Percentiles rank a stretch among this genome's conserved stretches.
phyloP scores from a whole-genome alignment of 2,113 vertebrate genomes.

The Hippocampus comes region DNA sequence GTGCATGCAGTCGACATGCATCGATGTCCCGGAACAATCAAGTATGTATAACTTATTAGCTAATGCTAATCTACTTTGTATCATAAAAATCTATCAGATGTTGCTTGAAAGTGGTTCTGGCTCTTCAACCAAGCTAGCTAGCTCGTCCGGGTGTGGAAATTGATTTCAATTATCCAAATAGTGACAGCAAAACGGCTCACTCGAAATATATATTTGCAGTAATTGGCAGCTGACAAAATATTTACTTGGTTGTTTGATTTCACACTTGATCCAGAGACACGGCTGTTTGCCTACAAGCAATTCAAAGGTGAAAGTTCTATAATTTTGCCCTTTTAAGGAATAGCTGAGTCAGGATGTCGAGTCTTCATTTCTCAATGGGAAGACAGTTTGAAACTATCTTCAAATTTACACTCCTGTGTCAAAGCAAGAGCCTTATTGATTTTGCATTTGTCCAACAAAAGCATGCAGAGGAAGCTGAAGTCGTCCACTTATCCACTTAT shows the following conservation, averaged over 20 bases:
- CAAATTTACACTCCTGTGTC: not conserved
- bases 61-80: no score
- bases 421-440: constrained; percentile 1
- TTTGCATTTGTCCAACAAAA: not conserved
- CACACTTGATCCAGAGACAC: not conserved
- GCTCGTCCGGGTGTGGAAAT: no score
- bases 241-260: not conserved
- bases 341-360: not conserved
- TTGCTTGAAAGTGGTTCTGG: no score
- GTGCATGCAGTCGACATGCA: no score
- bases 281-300: not conserved
- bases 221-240: no score
- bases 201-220: no score
- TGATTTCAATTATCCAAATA: no score
- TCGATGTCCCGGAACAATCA: no score
- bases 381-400: not conserved
- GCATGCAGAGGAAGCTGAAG: not conserved
- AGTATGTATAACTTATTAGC: no score
- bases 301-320: not conserved
- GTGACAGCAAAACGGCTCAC: no score
- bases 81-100: no score
- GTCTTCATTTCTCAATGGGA: not conserved
- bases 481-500: not conserved
- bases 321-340: not conserved
- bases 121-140: no score